Conservation (phyloP, 2,113 vertebrate species). For the Cisticola juncidis region DNA sequence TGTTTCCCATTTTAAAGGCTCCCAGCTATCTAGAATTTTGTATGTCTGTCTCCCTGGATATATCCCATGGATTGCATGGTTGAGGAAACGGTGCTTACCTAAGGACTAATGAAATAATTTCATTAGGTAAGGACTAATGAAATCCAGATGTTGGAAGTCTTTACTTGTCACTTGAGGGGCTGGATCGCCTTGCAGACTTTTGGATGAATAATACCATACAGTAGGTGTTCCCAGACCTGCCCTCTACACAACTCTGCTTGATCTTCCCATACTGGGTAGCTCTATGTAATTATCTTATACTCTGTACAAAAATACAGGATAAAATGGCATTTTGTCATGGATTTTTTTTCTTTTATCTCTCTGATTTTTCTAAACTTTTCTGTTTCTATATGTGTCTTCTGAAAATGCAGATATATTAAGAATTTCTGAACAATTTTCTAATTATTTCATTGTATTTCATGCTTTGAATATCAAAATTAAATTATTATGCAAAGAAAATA, state of each 20-base stretch:
- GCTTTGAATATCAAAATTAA: background rate
- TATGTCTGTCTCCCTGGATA: background rate
- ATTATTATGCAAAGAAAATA: background rate
- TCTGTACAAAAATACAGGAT: background rate
- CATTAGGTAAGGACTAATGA: background rate
- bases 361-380: background rate
- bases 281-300: background rate
- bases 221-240: background rate
- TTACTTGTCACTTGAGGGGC: background rate
- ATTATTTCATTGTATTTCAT: background rate
- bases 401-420: background rate
- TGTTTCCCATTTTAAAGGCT: background rate
- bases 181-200: background rate
- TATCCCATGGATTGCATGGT: background rate
- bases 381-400: background rate
- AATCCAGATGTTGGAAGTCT: background rate
- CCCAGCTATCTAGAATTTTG: background rate
- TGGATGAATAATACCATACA: background rate
- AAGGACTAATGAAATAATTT: background rate
- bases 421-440: background rate
- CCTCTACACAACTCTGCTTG: background rate
- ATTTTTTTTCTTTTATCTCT: background rate
- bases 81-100: background rate
- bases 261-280: background rate
- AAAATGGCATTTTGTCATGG: background rate